Evolutionary conservation across 1,140 invertebrate genomes (phyloP).

Genomic region (Drosophila tristis): DNA sequence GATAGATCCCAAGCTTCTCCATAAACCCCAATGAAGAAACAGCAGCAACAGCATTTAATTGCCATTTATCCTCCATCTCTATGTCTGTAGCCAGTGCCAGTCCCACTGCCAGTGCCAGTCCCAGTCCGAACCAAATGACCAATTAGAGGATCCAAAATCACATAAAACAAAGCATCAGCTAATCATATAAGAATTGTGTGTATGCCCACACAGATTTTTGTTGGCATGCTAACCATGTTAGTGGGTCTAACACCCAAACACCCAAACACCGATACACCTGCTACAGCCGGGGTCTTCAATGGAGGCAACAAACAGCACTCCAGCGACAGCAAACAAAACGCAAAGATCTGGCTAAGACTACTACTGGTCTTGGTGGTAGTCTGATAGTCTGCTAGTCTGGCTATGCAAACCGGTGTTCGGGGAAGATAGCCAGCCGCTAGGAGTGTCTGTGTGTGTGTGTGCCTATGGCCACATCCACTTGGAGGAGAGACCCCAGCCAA

Average conservation of each 20-base stretch:
- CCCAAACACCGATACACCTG: constrained; percentile 42
- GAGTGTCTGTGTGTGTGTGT: constrained; percentile 4
- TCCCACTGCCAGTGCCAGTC: not conserved
- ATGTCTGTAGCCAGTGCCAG: no score
- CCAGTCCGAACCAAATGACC: not conserved
- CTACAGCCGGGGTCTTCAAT: constrained; percentile 5
- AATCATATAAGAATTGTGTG: not conserved
- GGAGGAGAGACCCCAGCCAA: constrained; percentile 14
- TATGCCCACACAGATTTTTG: constrained; percentile 28
- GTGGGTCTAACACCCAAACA: constrained; percentile 45
- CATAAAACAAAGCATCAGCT: constrained; percentile 8
- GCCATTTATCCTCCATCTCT: no score
- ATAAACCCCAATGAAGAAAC: no score
- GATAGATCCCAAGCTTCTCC: no score
- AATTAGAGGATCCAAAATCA: constrained; percentile 7
- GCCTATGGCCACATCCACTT: constrained; percentile 23
- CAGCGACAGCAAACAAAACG: constrained; percentile 3
- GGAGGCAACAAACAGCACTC: constrained; percentile 7
- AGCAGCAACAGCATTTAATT: no score
- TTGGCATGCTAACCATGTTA: constrained; percentile 44
- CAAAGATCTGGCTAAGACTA: constrained; percentile 38
- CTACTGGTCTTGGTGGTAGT: constrained; percentile 52
- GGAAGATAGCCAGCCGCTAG: not conserved
- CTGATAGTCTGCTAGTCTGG: constrained; percentile 11
- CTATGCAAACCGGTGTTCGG: constrained; percentile 28